Evolutionary conservation across 2,888 invertebrate genomes (phyloP).

Genomic region (Antitype chi): DNA sequence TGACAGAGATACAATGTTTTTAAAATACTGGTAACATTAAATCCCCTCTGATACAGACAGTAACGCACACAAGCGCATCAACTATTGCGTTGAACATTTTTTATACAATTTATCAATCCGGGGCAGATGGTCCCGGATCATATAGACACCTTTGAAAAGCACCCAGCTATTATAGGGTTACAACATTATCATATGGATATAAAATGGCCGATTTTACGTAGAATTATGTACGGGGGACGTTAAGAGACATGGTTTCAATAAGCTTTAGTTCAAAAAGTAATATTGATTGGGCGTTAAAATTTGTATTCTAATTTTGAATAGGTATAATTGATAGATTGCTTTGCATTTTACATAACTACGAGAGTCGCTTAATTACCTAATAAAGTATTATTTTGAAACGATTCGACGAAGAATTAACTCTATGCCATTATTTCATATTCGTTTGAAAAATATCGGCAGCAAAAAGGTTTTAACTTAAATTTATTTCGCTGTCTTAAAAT

Average conservation of each 20-base stretch:
- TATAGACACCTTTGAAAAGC: constrained; percentile 88
- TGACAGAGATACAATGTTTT: constrained; percentile 61
- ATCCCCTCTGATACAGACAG: constrained; percentile 69
- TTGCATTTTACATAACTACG: not conserved
- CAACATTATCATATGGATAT: constrained; percentile 84
- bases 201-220: constrained; percentile 78
- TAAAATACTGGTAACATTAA: constrained; percentile 60
- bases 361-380: not conserved
- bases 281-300: not conserved
- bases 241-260: constrained; percentile 3
- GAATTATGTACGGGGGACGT: constrained; percentile 17
- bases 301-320: not conserved
- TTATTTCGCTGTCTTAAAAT: too few relatives aligned
- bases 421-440: not conserved
- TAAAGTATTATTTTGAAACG: not conserved
- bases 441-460: too few relatives aligned
- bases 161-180: constrained; percentile 87
- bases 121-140: constrained; percentile 87
- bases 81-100: constrained; percentile 81
- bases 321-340: not conserved
- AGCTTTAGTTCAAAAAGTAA: not conserved
- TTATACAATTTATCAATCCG: constrained; percentile 89
- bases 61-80: constrained; percentile 72
- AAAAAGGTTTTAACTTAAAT: too few relatives aligned
- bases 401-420: not conserved